phyloP scores from a whole-genome alignment of 2,113 vertebrate genomes.

The Cricetomys ansorgei region DNA sequence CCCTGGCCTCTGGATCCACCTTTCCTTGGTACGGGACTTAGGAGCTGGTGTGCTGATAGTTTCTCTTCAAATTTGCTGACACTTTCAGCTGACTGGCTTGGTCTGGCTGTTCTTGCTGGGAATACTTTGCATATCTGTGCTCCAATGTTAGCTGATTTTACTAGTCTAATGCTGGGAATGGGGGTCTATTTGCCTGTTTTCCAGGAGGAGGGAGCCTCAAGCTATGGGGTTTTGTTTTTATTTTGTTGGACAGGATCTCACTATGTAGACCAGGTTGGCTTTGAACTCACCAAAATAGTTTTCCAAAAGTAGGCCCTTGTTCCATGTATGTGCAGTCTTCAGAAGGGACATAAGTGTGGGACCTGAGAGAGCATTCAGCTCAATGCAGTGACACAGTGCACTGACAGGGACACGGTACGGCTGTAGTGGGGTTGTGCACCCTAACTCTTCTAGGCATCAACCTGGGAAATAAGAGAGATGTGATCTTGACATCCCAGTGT shows the following conservation, averaged over 20 bases:
- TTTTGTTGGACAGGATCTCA: background rate
- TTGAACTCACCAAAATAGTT: background rate
- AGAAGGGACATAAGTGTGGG: background rate
- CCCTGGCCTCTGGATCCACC: background rate
- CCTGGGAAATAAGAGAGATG: background rate
- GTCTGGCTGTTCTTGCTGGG: background rate
- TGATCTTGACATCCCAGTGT: background rate
- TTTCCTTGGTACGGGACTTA: background rate
- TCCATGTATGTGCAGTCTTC: background rate
- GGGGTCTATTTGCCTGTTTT: constrained; percentile 45
- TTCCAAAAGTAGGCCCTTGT: background rate
- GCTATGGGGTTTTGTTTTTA: background rate
- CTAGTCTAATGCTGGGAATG: background rate
- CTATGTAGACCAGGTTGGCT: background rate
- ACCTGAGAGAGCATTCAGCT: background rate
- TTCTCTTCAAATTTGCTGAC: constrained; percentile 28
- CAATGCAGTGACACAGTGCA: background rate
- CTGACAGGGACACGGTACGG: background rate
- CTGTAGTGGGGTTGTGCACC: background rate
- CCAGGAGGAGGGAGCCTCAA: background rate
- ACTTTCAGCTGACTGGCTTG: background rate
- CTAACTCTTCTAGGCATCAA: background rate
- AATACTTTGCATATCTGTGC: constrained; percentile 54
- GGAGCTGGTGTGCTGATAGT: background rate
- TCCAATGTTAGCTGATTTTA: constrained; percentile 64